phyloP scores from a whole-genome alignment of 2,888 invertebrate genomes.

The Pterobdella sp. region DNA sequence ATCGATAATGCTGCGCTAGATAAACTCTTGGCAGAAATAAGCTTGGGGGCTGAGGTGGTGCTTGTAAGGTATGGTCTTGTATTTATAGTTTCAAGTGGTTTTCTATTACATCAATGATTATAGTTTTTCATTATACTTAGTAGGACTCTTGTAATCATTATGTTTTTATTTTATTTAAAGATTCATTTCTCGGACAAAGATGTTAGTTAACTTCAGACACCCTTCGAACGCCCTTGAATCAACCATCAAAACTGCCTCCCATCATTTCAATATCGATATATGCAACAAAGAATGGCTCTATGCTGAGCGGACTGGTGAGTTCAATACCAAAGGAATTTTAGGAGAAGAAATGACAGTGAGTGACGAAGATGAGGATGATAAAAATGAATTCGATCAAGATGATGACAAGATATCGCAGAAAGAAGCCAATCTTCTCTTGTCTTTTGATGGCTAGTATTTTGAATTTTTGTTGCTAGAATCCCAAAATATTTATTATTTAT shows the following conservation, averaged over 20 bases:
- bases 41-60: neutral
- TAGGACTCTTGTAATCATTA: too few relatives aligned
- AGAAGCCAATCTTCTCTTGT: constrained; percentile 18
- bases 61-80: neutral
- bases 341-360: constrained; percentile 44
- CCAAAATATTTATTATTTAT: neutral
- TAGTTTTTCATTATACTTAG: too few relatives aligned
- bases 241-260: constrained; percentile 48
- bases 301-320: neutral
- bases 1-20: neutral
- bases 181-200: constrained; percentile 66
- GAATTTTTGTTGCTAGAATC: neutral
- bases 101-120: neutral
- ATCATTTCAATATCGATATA: constrained; percentile 28
- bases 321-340: constrained; percentile 71
- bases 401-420: neutral
- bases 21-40: neutral
- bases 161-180: constrained; percentile 21
- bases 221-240: constrained; percentile 72
- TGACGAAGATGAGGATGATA: neutral
- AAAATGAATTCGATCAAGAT: neutral
- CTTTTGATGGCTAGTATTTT: constrained; percentile 12
- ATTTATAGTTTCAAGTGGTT: neutral
- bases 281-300: neutral
- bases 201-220: constrained; percentile 85